Conservation (phyloP, 2,797 vertebrate genomes). For the Hephaestus fuliginosus region DNA sequence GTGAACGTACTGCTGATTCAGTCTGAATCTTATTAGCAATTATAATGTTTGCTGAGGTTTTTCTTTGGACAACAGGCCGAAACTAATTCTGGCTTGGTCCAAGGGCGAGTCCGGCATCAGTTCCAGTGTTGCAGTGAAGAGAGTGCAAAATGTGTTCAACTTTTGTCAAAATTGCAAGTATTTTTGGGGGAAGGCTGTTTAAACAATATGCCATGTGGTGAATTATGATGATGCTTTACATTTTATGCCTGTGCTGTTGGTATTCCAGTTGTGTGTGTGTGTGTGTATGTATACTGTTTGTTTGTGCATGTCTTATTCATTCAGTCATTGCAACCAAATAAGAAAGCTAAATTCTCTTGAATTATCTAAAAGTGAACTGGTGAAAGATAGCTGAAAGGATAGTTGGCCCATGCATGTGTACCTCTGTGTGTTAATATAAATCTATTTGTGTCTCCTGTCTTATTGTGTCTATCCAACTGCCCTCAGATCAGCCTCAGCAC, state of each 20-base stretch:
- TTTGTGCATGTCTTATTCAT: background rate
- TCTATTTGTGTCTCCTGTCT: slow-evolving; percentile 29
- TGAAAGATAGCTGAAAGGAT: slow-evolving; percentile 21
- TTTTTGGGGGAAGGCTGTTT: background rate
- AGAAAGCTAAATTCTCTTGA: background rate
- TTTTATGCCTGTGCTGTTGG: background rate
- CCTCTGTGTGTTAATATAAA: slow-evolving; percentile 13
- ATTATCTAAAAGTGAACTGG: slow-evolving; percentile 8
- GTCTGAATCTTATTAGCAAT: slow-evolving; percentile 42
- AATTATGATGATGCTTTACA: slow-evolving; percentile 11
- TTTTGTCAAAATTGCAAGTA: background rate
- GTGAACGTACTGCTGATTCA: slow-evolving; percentile 36
- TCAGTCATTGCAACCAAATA: background rate
- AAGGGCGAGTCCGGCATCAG: slow-evolving; percentile 27
- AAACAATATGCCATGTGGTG: slow-evolving; percentile 4
- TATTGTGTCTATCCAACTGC: slow-evolving; percentile 28
- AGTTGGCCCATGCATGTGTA: slow-evolving; percentile 2
- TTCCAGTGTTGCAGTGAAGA: slow-evolving; percentile 11
- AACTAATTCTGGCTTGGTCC: slow-evolving; percentile 12
- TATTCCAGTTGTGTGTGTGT: background rate
- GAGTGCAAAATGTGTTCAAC: background rate
- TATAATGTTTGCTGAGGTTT: slow-evolving; percentile 45
- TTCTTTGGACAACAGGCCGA: slow-evolving; percentile 24
- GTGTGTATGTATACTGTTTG: background rate
- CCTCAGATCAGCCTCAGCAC: slow-evolving; percentile 37